phyloP scores from a whole-genome alignment of 1,140 invertebrate species.

The Drosophila littoralis region DNA sequence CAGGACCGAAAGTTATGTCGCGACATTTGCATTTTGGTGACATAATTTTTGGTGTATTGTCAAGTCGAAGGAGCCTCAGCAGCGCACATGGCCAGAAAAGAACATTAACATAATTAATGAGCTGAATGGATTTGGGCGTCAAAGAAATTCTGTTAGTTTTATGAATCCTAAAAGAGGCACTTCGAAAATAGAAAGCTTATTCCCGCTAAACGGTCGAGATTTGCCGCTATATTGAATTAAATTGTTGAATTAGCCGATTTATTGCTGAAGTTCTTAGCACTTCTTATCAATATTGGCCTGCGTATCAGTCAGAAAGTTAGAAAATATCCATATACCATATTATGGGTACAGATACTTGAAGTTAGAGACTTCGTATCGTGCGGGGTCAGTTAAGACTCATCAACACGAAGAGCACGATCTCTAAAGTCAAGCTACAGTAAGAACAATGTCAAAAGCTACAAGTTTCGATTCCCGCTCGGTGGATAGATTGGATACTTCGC shows the following conservation, averaged over 20 bases:
- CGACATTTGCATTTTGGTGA: slow-evolving; percentile 70
- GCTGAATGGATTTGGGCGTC: slow-evolving; percentile 8
- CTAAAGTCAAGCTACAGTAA: too few relatives aligned
- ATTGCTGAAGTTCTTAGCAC: not conserved
- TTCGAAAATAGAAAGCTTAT: slow-evolving; percentile 7
- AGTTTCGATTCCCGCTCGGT: too few relatives aligned
- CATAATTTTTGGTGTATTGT: slow-evolving; percentile 66
- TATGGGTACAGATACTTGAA: too few relatives aligned
- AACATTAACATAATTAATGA: slow-evolving; percentile 76
- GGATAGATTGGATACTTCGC: too few relatives aligned
- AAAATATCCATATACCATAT: too few relatives aligned
- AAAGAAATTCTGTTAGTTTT: slow-evolving; percentile 30
- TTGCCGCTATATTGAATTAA: not conserved
- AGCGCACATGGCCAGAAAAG: slow-evolving; percentile 54
- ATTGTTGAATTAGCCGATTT: not conserved
- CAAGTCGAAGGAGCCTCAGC: slow-evolving; percentile 16
- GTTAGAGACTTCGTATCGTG: too few relatives aligned
- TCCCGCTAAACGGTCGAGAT: not conserved
- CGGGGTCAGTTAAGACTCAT: too few relatives aligned
- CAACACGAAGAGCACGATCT: too few relatives aligned
- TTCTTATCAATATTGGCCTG: too few relatives aligned
- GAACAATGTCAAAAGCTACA: too few relatives aligned
- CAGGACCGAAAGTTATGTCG: slow-evolving; percentile 21
- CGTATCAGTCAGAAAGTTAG: too few relatives aligned
- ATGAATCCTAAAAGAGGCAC: slow-evolving; percentile 22